phyloP scores from a whole-genome alignment of 2,888 invertebrate species.

The Palloptera scutellata region DNA sequence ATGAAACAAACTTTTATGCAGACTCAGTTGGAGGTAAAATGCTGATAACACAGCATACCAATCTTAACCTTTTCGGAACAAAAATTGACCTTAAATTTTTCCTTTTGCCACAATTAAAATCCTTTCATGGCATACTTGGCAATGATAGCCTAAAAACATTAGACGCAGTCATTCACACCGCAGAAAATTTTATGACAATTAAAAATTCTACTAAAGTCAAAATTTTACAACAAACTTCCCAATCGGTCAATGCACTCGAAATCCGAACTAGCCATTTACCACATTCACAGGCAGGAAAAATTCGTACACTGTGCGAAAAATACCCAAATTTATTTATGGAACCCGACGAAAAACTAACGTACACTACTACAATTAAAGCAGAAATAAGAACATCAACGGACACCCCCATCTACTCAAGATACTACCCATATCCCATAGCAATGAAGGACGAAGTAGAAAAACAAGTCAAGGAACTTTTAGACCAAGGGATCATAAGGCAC shows the following conservation, averaged over 20 bases:
- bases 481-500: slow-evolving; percentile 16
- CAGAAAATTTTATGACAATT: slow-evolving; percentile 13
- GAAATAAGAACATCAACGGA: slow-evolving; percentile 20
- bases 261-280: slow-evolving; percentile 23
- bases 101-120: slow-evolving; percentile 17
- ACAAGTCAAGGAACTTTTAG: slow-evolving; percentile 17
- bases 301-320: slow-evolving; percentile 14
- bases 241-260: slow-evolving; percentile 13
- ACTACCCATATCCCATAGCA: slow-evolving; percentile 11
- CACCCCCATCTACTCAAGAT: not conserved
- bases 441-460: slow-evolving; percentile 19
- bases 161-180: slow-evolving; percentile 20
- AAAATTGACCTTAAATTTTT: not conserved
- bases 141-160: slow-evolving; percentile 14
- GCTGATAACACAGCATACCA: not conserved
- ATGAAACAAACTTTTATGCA: not conserved
- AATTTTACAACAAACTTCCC: slow-evolving; percentile 12
- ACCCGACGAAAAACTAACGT: no score
- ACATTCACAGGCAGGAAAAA: slow-evolving; percentile 15
- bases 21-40: not conserved
- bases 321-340: slow-evolving; percentile 11
- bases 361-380: slow-evolving; percentile 15
- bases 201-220: slow-evolving; percentile 10
- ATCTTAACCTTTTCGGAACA: not conserved
- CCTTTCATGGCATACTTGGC: slow-evolving; percentile 17